Evolutionary conservation across 2,113 vertebrate genomes (phyloP), one percentile per base, ranked within the genome.

Genomic region (Hassar affinis): DNA sequence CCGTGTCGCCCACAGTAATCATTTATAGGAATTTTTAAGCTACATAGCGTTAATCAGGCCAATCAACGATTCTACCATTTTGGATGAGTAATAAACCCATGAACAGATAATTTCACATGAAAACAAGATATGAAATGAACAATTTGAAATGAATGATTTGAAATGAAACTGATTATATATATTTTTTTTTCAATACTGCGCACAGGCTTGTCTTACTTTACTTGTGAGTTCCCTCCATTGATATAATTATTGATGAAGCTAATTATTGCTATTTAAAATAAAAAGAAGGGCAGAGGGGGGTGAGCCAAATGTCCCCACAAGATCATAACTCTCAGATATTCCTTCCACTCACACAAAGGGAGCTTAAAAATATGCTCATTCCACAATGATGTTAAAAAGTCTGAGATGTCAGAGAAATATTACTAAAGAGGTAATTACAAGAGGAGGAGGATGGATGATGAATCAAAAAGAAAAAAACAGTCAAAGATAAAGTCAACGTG

Each of bases 401-500:
- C 27, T 25, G n/a, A 57, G 22, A 57, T 1, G 18, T 9, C 35
- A 72, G 66, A 30, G 35, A 72, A 42, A 74, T 59, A 59, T 52
- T 22, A 61, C 15, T 47, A 57, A 12, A 27, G 68, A 82, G 68
- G 66, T 82, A 56, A 82, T 74, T 59, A 74, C 11, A 33, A 27
- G 17, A 38, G 51, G 30, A 77, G 74, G 74, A 77, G 74, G 51
- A 6, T 45, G 45, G 33, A 75, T 82, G 56, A 47, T 76, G 42
- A 38, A 27, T n/a, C 30, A 25, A 27, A 51, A 74, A 27, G 45
- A 49, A 56, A 75, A 83, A 87, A 90, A 89, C 87, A 69, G 35
- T 25, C 10, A 76, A 17, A 61, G 80, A 86, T 68, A 87, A 61
- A 85, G 52, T 71, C 42, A 14, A 71, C n/a, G 4, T 49, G 69